Conservation (phyloP, 2,888 invertebrate genomes). For the Odontothrips loti region DNA sequence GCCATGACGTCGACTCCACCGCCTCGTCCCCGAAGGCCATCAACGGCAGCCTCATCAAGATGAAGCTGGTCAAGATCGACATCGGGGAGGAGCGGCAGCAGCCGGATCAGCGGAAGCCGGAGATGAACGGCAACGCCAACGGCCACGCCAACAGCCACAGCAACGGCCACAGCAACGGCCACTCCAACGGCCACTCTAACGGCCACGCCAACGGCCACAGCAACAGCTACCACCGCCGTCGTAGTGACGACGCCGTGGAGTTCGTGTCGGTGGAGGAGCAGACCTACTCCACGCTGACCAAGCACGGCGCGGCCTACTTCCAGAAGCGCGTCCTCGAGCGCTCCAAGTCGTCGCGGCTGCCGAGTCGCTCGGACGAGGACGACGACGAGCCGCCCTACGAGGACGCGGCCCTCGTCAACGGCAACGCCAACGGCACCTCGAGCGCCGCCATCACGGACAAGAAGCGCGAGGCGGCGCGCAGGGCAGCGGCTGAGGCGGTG, state of each 20-base stretch:
- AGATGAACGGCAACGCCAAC: not conserved
- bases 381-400: slow-evolving; percentile 17
- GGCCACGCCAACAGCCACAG: slow-evolving; percentile 40
- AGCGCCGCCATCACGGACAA: not conserved
- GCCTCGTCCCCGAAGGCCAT: slow-evolving; percentile 39
- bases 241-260: not conserved
- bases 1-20: slow-evolving; percentile 52
- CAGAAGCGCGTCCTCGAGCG: slow-evolving; percentile 17
- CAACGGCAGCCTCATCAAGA: slow-evolving; percentile 47
- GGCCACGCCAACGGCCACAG: not conserved
- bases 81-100: slow-evolving; percentile 45
- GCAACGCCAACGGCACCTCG: not conserved
- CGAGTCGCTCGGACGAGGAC: slow-evolving; percentile 7
- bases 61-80: slow-evolving; percentile 59
- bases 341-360: slow-evolving; percentile 4
- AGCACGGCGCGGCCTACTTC: slow-evolving; percentile 11
- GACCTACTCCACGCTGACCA: slow-evolving; percentile 11
- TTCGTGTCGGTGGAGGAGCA: slow-evolving; percentile 19
- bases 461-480: slow-evolving; percentile 16
- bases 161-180: slow-evolving; percentile 40
- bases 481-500: slow-evolving; percentile 25
- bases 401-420: not conserved
- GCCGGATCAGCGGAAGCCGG: slow-evolving; percentile 30
- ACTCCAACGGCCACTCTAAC: not conserved
- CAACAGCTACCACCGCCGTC: not conserved